Evolutionary conservation across 2,888 invertebrate species (phyloP).

Genomic region (Sesia apiformis): DNA sequence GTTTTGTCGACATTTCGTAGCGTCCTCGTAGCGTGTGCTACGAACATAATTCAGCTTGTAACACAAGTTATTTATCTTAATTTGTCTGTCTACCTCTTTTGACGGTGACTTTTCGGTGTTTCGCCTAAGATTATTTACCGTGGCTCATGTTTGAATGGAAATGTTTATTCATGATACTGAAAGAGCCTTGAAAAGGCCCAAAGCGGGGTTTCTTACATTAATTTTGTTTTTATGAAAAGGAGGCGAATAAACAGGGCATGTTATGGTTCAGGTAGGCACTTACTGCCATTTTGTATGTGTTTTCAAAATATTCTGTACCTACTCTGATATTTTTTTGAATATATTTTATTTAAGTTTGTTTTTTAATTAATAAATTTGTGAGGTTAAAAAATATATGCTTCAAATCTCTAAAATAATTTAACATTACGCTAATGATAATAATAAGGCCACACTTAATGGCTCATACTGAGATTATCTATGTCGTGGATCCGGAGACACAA

Average conservation of each 20-base stretch:
- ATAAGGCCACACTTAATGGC: too few relatives aligned
- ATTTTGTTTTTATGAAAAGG: background rate
- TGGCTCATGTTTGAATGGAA: background rate
- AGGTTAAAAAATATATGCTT: too few relatives aligned
- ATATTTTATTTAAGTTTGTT: too few relatives aligned
- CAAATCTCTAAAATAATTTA: too few relatives aligned
- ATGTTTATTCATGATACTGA: background rate
- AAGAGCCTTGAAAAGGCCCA: background rate
- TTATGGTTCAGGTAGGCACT: background rate
- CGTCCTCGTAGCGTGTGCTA: background rate
- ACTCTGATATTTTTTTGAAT: too few relatives aligned
- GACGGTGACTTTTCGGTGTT: background rate
- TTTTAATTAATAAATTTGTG: too few relatives aligned
- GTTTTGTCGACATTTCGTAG: too few relatives aligned
- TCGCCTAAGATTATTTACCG: background rate
- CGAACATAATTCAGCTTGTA: background rate
- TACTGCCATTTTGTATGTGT: too few relatives aligned
- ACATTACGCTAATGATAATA: too few relatives aligned
- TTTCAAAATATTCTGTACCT: too few relatives aligned
- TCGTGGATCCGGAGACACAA: too few relatives aligned
- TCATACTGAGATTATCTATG: too few relatives aligned
- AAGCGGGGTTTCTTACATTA: background rate
- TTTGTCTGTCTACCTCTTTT: conserved; percentile 6
- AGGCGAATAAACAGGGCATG: background rate
- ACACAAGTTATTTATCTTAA: conserved; percentile 9